Evolutionary conservation across 2,797 vertebrate species (phyloP).

Genomic region (Zenarchopterus dispar): DNA sequence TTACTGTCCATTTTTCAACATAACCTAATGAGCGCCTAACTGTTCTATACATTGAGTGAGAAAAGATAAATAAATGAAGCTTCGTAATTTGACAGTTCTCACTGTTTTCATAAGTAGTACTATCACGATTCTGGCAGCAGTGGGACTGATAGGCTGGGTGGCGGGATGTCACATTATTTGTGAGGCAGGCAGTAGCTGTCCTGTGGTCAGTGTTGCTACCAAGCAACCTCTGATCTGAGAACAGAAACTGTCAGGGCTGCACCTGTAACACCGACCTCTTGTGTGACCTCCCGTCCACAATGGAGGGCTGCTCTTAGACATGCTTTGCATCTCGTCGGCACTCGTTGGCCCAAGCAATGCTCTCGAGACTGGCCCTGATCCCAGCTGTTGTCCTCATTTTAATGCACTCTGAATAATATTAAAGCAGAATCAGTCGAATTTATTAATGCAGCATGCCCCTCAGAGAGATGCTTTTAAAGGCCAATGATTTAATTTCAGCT

Average conservation of each 20-base stretch:
- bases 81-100: slow-evolving; percentile 40
- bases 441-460: slow-evolving; percentile 82
- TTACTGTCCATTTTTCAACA: slow-evolving; percentile 39
- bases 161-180: slow-evolving; percentile 70
- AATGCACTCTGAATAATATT: slow-evolving; percentile 86
- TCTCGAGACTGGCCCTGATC: slow-evolving; percentile 76
- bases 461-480: slow-evolving; percentile 86
- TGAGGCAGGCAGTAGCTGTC: slow-evolving; percentile 64
- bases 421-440: slow-evolving; percentile 83
- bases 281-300: slow-evolving; percentile 39
- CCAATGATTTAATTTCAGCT: slow-evolving; percentile 85
- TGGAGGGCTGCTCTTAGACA: slow-evolving; percentile 57
- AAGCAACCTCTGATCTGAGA: slow-evolving; percentile 76
- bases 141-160: slow-evolving; percentile 53
- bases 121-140: slow-evolving; percentile 44
- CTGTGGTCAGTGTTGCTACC: slow-evolving; percentile 70
- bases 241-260: slow-evolving; percentile 80
- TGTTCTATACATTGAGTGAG: slow-evolving; percentile 31
- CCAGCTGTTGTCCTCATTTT: slow-evolving; percentile 85
- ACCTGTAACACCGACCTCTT: slow-evolving; percentile 81
- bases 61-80: slow-evolving; percentile 38
- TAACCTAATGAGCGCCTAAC: slow-evolving; percentile 34
- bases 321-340: slow-evolving; percentile 65
- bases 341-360: slow-evolving; percentile 69
- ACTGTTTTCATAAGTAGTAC: slow-evolving; percentile 45